These are phyloP conservation scores for Gymnopithys bicolor DNA, from an alignment of 2,797 vertebrate genomes.

Conservation along the genomic window DNA sequence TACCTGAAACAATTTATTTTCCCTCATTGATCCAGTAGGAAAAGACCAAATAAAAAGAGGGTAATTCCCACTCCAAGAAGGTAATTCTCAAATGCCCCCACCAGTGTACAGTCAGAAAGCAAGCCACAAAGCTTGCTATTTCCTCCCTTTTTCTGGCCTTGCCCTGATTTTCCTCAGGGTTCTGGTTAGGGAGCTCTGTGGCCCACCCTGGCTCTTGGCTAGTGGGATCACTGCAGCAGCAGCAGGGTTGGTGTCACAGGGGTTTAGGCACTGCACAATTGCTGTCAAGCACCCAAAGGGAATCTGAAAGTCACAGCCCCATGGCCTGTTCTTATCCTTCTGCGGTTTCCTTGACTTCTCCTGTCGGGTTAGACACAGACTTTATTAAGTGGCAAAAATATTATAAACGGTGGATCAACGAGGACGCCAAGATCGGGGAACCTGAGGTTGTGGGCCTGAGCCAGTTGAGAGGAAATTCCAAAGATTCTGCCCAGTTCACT, in stretches of 20 bases:
- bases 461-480: no score
- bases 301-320: background rate
- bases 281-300: background rate
- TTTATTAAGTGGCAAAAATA: no score
- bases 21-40: background rate
- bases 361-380: no score
- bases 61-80: background rate
- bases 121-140: background rate
- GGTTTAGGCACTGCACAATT: background rate
- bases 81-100: background rate
- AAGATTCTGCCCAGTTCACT: no score
- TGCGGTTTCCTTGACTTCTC: background rate
- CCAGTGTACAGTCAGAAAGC: background rate
- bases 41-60: background rate
- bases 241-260: background rate
- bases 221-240: background rate
- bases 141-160: background rate
- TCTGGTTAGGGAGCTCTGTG: background rate
- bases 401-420: no score
- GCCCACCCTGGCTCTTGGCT: background rate
- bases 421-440: no score
- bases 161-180: background rate
- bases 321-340: fast-evolving
- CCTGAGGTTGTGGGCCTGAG: no score
- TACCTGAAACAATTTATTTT: background rate